phyloP scores from a whole-genome alignment of 1,140 invertebrate species.

The Thaumetopoea pityocampa region DNA sequence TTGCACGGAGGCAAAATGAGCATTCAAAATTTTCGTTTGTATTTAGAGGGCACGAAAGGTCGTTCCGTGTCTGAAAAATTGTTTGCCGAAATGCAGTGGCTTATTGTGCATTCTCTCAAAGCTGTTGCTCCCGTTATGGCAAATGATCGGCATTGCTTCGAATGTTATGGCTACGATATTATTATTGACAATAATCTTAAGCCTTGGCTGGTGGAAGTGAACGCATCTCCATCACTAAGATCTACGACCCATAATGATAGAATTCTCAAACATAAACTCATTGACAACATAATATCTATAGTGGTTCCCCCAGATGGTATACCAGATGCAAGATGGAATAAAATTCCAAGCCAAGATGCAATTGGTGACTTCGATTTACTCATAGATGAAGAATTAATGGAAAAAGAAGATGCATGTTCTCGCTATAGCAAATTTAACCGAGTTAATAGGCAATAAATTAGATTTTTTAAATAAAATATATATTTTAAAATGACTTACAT shows the following conservation, averaged over 20 bases:
- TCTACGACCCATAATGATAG: constrained; percentile 97
- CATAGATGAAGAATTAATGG: constrained; percentile 85
- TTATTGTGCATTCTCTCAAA: constrained; percentile 90
- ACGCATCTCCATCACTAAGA: constrained; percentile 95
- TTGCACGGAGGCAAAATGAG: constrained; percentile 97
- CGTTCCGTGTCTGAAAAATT: constrained; percentile 90
- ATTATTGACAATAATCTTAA: constrained; percentile 91
- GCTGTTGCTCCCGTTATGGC: constrained; percentile 90
- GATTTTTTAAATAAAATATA: too few species aligned
- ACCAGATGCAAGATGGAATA: constrained; percentile 95
- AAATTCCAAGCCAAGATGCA: constrained; percentile 86
- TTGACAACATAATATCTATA: constrained; percentile 95
- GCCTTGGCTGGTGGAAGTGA: constrained; percentile 94
- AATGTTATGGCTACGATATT: constrained; percentile 95
- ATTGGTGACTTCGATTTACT: constrained; percentile 93
- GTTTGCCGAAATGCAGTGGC: constrained; percentile 91
- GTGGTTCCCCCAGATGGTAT: constrained; percentile 92
- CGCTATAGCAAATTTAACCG: constrained; percentile 25
- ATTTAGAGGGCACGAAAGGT: constrained; percentile 93
- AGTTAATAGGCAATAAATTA: constrained; percentile 13
- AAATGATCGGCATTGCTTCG: constrained; percentile 89
- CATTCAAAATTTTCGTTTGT: constrained; percentile 92
- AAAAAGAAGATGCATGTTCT: constrained; percentile 35
- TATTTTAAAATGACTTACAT: too few species aligned
- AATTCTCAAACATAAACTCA: constrained; percentile 96